phyloP scores from a whole-genome alignment of 2,888 invertebrate genomes.

The Clepsis dumicolana region DNA sequence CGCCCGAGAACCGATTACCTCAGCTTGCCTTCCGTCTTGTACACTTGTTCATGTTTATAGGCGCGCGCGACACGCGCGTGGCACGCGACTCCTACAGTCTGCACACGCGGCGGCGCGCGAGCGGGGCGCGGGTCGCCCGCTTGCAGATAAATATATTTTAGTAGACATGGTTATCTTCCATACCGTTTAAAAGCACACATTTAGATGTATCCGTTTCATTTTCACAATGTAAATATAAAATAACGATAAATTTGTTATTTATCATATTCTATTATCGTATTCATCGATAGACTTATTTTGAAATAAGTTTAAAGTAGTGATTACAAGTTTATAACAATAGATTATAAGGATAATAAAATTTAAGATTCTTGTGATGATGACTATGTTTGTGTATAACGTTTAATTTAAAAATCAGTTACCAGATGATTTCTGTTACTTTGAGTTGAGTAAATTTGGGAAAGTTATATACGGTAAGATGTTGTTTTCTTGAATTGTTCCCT shows the following conservation, averaged over 20 bases:
- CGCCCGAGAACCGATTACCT: conserved; percentile 51
- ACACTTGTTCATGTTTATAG: conserved; percentile 32
- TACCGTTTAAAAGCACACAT: conserved; percentile 75
- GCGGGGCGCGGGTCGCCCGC: conserved; percentile 41
- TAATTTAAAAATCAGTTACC: conserved; percentile 84
- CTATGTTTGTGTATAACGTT: conserved; percentile 78
- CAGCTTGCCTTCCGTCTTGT: conserved; percentile 70
- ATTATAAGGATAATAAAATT: conserved; percentile 61
- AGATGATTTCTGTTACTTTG: conserved; percentile 80
- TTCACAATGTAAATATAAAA: conserved; percentile 79
- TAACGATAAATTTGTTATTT: conserved; percentile 82
- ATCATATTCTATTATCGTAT: conserved; percentile 80
- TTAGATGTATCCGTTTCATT: conserved; percentile 75
- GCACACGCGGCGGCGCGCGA: conserved; percentile 43
- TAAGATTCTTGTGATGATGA: conserved; percentile 79
- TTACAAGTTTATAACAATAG: conserved; percentile 77
- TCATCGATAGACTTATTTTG: conserved; percentile 80
- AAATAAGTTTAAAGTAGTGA: conserved; percentile 79
- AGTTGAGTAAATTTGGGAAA: conserved; percentile 82
- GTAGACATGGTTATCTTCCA: conserved; percentile 71
- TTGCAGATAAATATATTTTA: conserved; percentile 61
- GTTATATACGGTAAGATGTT: conserved; percentile 77
- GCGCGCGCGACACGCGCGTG: too few species aligned
- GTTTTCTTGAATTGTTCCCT: conserved; percentile 79
- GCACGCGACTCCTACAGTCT: too few species aligned